Percentiles rank a stretch among this genome's conserved stretches.
phyloP scores from a whole-genome alignment of 92 coral and sea anemone genomes.

The Galaxea fascicularis region DNA sequence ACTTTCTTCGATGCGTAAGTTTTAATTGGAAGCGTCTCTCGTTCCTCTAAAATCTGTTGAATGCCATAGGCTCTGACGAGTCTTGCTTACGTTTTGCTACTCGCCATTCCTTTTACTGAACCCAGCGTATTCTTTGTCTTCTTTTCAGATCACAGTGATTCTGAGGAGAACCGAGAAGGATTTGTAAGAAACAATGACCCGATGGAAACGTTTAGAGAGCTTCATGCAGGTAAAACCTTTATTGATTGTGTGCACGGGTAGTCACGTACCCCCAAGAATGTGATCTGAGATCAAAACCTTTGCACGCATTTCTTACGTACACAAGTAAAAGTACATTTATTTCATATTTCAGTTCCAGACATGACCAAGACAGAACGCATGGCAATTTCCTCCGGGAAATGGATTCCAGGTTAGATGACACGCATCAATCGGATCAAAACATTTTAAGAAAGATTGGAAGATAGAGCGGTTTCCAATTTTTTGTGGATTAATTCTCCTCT shows the following conservation, averaged over 20 bases:
- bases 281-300: too few species aligned
- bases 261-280: too few species aligned
- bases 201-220: not conserved
- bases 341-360: conserved; percentile 7
- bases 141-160: not conserved
- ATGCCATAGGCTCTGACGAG: too few species aligned
- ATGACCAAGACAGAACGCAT: conserved; percentile 22
- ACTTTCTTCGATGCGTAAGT: not conserved
- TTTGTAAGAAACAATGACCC: not conserved
- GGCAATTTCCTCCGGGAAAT: conserved; percentile 10
- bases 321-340: too few species aligned
- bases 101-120: too few species aligned
- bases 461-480: too few species aligned
- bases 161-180: conserved; percentile 11
- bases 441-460: not conserved
- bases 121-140: not conserved
- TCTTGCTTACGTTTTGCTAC: too few species aligned
- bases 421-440: not conserved
- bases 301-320: too few species aligned
- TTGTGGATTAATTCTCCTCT: too few species aligned
- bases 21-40: not conserved
- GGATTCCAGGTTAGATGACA: conserved; percentile 34
- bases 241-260: not conserved
- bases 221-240: conserved; percentile 8
- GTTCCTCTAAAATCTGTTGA: not conserved